Evolutionary conservation across 2,888 invertebrate genomes (phyloP).

Genomic region (Rutpela maculata): DNA sequence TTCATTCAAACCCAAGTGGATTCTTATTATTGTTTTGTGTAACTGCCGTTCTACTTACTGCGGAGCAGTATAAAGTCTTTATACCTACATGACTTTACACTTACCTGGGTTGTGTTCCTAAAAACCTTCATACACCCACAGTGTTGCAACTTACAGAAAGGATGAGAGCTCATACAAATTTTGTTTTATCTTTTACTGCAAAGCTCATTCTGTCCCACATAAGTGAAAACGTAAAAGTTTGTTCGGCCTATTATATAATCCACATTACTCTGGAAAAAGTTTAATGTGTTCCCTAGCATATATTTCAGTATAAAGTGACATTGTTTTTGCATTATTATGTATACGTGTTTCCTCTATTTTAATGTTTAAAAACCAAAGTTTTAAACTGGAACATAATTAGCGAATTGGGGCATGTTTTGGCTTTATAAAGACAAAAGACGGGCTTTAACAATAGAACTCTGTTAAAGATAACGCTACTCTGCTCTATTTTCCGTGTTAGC

Average conservation of each 20-base stretch:
- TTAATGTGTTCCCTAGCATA: slow-evolving; percentile 27
- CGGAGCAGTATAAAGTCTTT: slow-evolving; percentile 41
- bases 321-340: slow-evolving; percentile 28
- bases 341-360: neutral
- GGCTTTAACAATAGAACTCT: neutral
- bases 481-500: neutral
- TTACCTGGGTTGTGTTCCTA: slow-evolving; percentile 57
- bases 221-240: slow-evolving; percentile 29
- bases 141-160: slow-evolving; percentile 30
- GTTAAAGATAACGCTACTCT: neutral
- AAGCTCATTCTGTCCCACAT: neutral
- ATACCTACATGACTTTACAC: slow-evolving; percentile 64
- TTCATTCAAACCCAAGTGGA: too few species aligned
- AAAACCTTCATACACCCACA: slow-evolving; percentile 49
- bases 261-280: slow-evolving; percentile 23
- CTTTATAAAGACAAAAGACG: neutral
- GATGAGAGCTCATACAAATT: slow-evolving; percentile 27
- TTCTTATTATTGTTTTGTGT: neutral
- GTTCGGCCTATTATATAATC: slow-evolving; percentile 25
- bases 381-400: neutral
- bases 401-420: neutral
- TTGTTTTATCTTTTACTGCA: slow-evolving; percentile 30
- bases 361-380: slow-evolving; percentile 10
- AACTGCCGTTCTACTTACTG: neutral
- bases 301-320: slow-evolving; percentile 17